Conservation (phyloP, 2,797 vertebrate species). For the Darevskia mixta region DNA sequence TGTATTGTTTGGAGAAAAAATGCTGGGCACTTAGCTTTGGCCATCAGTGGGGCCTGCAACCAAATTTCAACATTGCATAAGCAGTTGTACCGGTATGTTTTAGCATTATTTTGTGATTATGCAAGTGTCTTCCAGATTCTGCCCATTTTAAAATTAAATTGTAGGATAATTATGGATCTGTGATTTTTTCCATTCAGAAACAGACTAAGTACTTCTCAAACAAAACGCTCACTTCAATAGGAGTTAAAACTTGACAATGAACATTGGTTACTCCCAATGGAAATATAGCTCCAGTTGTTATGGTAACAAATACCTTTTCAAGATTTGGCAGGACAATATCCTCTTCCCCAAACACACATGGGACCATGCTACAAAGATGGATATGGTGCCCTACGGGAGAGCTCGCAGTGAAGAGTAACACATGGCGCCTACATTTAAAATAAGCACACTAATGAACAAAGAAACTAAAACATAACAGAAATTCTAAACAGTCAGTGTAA, state of each 20-base stretch:
- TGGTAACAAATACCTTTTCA: slow-evolving; percentile 80
- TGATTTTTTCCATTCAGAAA: too few species aligned
- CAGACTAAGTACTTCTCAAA: too few species aligned
- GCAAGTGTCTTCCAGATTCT: not conserved
- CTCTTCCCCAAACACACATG: slow-evolving; percentile 89
- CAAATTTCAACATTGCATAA: not conserved
- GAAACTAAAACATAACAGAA: not conserved
- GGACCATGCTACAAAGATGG: slow-evolving; percentile 85
- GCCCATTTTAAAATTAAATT: not conserved
- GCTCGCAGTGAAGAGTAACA: slow-evolving; percentile 81
- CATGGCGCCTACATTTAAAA: slow-evolving; percentile 83
- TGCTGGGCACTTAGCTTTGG: not conserved
- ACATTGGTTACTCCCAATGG: not conserved
- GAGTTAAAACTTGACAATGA: too few species aligned
- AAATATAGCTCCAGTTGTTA: slow-evolving; percentile 29
- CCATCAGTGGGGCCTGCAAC: not conserved
- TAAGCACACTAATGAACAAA: slow-evolving; percentile 11
- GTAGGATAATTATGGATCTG: not conserved
- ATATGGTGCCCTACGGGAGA: slow-evolving; percentile 84
- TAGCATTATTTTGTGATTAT: not conserved
- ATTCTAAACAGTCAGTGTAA: slow-evolving; percentile 7
- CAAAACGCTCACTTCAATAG: too few species aligned
- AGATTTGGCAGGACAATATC: slow-evolving; percentile 85
- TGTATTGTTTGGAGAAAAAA: not conserved
- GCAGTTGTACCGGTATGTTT: not conserved